Evolutionary conservation across 1,140 invertebrate species (phyloP), one percentile per base, ranked within the genome.

Genomic region (Cotesia glomerata): DNA sequence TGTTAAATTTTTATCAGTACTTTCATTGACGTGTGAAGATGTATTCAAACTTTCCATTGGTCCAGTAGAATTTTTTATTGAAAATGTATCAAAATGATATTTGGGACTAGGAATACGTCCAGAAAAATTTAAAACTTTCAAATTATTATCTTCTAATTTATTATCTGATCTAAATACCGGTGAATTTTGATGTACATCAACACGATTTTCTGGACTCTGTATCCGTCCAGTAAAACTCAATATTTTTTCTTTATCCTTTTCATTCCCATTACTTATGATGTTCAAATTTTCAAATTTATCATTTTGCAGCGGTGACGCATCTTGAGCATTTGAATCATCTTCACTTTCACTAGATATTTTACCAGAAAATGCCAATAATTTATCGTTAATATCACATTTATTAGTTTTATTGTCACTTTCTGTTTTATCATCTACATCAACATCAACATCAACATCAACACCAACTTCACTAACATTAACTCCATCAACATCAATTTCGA

Each of bases 281-380:
- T 26, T 45, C 39, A 64, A 39, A 64, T 54, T 49, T 52, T 13
- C 49, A 8, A 16, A 0, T 52, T 14, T 13, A 49, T 51, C 32
- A 13, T 13, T n/a, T 18, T 36, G 35, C 2, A 72, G 52, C 4
- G 71, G 71, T 67, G 71, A 72, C 1, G 64, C 71, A 52, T 72
- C 62, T 66, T 66, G 63, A 61, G 71, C 71, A 62, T 72, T 72
- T 11, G 71, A 72, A 51, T 72, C 64, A 61, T 72, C 71, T 36
- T 72, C 71, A 67, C 71, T 72, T 66, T 72, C 71, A 39, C 63
- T 67, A 9, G 71, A 67, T 34, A 67, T 72, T 62, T 56, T 36
- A 13, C 71, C 71, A 35, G 71, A 72, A 34, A 72, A 72, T 18
- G 14, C 51, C 16, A 72, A 67, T 49, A 72, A 61, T 35, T 67